These are phyloP conservation scores for Podarcis muralis DNA, from an alignment of 2,113 vertebrate genomes.

Conservation along the genomic window DNA sequence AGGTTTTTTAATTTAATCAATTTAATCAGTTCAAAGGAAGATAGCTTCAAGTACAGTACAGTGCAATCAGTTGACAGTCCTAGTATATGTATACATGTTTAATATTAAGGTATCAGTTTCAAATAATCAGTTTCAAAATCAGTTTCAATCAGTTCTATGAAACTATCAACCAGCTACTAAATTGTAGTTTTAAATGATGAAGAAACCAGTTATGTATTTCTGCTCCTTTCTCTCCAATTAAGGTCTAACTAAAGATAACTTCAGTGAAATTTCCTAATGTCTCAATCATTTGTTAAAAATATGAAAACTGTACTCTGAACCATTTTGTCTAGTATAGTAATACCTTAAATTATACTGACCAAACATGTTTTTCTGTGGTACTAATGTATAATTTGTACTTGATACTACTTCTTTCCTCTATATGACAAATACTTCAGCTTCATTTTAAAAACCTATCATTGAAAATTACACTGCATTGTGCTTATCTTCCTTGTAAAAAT, in stretches of 20 bases:
- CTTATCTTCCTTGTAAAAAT: neutral
- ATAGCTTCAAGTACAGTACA: too few relatives aligned
- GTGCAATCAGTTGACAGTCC: neutral
- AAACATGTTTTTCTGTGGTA: neutral
- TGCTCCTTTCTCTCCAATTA: neutral
- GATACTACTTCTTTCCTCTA: neutral
- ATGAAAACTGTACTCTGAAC: neutral
- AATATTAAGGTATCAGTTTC: neutral
- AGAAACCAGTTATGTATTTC: neutral
- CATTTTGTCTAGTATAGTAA: too few relatives aligned
- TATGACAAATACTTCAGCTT: neutral
- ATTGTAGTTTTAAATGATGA: neutral
- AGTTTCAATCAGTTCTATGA: neutral
- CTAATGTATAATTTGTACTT: neutral
- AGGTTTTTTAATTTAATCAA: neutral
- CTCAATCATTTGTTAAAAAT: neutral
- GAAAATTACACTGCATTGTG: neutral
- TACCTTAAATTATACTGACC: neutral
- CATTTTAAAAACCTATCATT: neutral
- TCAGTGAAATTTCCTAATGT: neutral
- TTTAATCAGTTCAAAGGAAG: neutral
- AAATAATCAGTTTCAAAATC: neutral
- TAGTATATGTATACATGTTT: neutral
- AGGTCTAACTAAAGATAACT: neutral
- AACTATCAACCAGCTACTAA: neutral